Percentiles rank a stretch among this genome's conserved stretches.
Evolutionary conservation across 2,888 invertebrate genomes (phyloP).

Genomic region (Acrobasis consociella): DNA sequence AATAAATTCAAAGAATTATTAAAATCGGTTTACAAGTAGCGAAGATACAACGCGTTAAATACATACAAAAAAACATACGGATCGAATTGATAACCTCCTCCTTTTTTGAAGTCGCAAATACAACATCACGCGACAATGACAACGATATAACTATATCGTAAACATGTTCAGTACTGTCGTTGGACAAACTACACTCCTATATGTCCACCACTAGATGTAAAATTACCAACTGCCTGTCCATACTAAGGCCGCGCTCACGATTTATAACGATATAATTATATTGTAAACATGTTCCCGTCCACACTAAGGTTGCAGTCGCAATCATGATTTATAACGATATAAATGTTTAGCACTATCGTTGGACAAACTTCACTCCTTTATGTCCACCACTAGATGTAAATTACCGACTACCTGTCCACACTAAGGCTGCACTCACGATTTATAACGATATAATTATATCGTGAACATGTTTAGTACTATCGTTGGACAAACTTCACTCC

Average conservation of each 20-base stretch:
- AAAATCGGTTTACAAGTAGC: too few species aligned
- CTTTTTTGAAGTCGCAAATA: too few species aligned
- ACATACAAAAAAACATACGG: too few species aligned
- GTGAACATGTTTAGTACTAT: background rate
- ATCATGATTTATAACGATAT: too few species aligned
- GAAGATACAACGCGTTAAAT: too few species aligned
- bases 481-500: background rate
- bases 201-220: background rate
- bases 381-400: background rate
- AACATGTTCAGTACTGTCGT: background rate
- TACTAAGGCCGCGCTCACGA: conserved; percentile 3
- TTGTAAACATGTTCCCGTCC: too few species aligned
- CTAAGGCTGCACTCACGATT: conserved; percentile 3
- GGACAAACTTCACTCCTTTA: background rate
- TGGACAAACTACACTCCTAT: background rate
- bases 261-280: background rate
- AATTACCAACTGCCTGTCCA: background rate
- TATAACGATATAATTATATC: background rate
- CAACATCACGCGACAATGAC: too few species aligned
- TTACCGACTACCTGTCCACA: background rate
- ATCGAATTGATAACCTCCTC: too few species aligned
- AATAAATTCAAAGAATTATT: too few species aligned
- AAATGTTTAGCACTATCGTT: background rate
- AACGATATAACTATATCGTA: background rate
- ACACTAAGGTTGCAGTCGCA: conserved; percentile 1